Base-by-base conservation (phyloP, 2,888 invertebrate genomes). In the Iselma pallidipennis region DNA sequence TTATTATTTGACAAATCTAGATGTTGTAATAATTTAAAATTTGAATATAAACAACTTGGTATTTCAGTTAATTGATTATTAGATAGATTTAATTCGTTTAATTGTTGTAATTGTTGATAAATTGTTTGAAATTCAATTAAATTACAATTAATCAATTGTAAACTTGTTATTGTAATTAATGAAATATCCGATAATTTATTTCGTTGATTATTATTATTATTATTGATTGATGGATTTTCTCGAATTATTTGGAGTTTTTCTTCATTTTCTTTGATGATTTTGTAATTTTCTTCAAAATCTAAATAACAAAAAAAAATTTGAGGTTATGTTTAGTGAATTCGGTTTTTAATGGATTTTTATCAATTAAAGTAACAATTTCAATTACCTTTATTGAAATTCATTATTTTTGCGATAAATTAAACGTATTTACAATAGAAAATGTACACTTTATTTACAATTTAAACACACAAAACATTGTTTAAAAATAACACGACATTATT, bases 1-100 rank as follows among this genome's bases (percentile, higher is more conserved):
- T 45, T 21, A 57, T 64, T 64, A 31, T 64, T 29, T 1, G 64
- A 64, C 19, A 64, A 48, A 61, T 64, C 64, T 23, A 64, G 10
- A 12, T 48, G 10, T 50, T 64, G 48, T 25, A 64, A 45, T 14
- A 16, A 26, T 28, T 51, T 19, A 16, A 64, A 48, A 12, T 55
- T 42, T 4, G 55, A 55, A 37, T 64, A 64, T 21, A 64, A 49
- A 28, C 54, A 57, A 49, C 28, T 23, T 21, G 64, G 64, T 33
- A 64, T 52, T 50, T 61, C 64, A 37, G 16, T 37, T 9, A 64
- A 28, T 10, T 51, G 31, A 51, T 64, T 64, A 14, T 55, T 42
- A 1, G 54, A 57, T 16, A 61, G 26, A 55, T 51, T 52, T 25
- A 64, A 28, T 33, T 45, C 19, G 42, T 58, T 64, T 45, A 64